Evolutionary conservation across 2,888 invertebrate genomes (phyloP).

Genomic region (Lithophane leautieri): DNA sequence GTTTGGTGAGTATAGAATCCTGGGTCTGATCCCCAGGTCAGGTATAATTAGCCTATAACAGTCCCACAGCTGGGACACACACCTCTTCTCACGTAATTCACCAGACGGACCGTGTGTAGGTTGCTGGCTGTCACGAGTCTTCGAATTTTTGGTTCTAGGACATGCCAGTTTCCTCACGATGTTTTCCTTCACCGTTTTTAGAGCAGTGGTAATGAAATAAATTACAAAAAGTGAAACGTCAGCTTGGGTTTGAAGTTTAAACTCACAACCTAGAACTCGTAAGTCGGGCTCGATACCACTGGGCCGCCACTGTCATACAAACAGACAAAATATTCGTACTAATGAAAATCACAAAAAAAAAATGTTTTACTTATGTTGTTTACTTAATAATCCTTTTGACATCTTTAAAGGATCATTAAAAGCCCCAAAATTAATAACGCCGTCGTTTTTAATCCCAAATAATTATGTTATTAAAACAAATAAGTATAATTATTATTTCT

Average conservation of each 20-base stretch:
- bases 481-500: slow-evolving; percentile 22
- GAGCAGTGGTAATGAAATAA: neutral
- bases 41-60: neutral
- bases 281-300: neutral
- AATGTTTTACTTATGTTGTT: neutral
- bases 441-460: slow-evolving; percentile 5
- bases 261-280: neutral
- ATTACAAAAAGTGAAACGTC: neutral
- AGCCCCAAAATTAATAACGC: neutral
- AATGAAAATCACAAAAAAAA: neutral
- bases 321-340: neutral
- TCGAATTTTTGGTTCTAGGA: neutral
- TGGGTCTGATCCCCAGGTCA: no score
- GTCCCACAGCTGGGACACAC: neutral
- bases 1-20: neutral
- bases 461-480: slow-evolving; percentile 21
- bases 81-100: no score
- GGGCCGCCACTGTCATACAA: neutral
- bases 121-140: neutral
- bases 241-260: no score
- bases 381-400: no score
- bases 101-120: no score
- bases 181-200: neutral
- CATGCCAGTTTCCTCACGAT: neutral
- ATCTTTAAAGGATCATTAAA: neutral